A percentile compares a stretch with the other conserved stretches of the same genome.
Conservation (phyloP, 2,113 vertebrate species). For the Bubo bubo region DNA sequence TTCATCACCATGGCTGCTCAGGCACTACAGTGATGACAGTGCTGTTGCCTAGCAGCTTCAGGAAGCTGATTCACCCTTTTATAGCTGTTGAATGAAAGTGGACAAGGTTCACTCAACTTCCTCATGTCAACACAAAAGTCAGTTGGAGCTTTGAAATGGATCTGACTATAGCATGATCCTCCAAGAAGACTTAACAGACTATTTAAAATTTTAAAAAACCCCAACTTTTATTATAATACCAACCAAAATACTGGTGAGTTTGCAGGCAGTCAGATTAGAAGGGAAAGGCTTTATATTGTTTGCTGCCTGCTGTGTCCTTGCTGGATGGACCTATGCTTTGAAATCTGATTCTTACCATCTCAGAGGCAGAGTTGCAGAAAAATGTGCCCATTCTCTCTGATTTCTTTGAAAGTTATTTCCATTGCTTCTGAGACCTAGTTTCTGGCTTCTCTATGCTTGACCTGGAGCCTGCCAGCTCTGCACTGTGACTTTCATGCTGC, state of each 20-base stretch:
- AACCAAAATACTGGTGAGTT: background rate
- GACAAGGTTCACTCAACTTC: slow-evolving; percentile 7
- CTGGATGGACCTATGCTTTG: background rate
- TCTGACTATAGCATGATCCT: background rate
- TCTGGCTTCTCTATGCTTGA: background rate
- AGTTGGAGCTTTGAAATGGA: background rate
- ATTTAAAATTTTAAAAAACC: background rate
- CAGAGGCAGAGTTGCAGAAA: background rate
- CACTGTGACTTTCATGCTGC: background rate
- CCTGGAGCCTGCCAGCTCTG: background rate
- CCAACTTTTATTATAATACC: background rate
- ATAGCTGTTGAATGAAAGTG: background rate
- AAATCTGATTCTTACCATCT: background rate
- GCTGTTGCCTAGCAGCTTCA: slow-evolving; percentile 14
- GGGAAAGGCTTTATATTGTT: background rate
- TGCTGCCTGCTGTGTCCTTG: background rate
- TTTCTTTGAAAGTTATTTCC: background rate
- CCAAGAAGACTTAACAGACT: background rate
- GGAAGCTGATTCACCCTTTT: slow-evolving; percentile 13
- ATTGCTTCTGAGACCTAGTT: background rate
- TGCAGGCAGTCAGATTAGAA: background rate
- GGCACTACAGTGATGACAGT: background rate
- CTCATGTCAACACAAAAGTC: background rate
- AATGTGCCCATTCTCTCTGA: background rate
- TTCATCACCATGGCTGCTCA: background rate